Evolutionary conservation across 2,113 vertebrate species (phyloP), one percentile per base, ranked within the genome.

Genomic region (Callionymus lyra): DNA sequence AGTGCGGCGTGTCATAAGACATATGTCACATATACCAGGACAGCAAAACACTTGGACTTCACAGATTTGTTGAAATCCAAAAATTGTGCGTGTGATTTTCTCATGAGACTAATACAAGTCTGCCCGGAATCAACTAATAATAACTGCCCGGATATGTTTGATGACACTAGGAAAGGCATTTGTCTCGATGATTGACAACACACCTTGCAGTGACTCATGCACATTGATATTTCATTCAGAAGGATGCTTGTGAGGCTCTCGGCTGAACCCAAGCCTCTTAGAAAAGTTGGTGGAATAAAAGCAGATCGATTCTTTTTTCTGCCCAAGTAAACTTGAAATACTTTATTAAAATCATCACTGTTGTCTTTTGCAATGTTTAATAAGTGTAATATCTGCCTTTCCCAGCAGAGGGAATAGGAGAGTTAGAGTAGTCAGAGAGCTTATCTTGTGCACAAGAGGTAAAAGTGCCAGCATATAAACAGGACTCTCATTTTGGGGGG

Each of bases 351-450:
- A 19, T 34, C 47, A 49, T 53, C 47, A 34, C 8, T 59, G 40
- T 31, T 13, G 27, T 16, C 21, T 34, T 44, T 35, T 0, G 34
- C 43, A 27, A 27, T 8, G 31, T 56, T 27, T 12, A 15, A 9
- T 56, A 44, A 21, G 60, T 84, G 82, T 61, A 82, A 80, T 84
- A 80, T 84, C 81, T 87, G 79, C 84, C 84, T 85, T 83, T 69
- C 53, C 81, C 85, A 86, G 84, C 81, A 87, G 85, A 83, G 84
- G 84, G 84, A 80, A 83, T 68, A 82, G 79, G 69, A 84, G 80
- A 86, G 80, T 83, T 68, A 84, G 68, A 81, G 82, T 74, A 54
- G 67, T 59, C 53, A 12, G 3, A 71, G 59, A 76, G 64, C 67
- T 68, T 71, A 72, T 81, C 68, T 51, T 47, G 34, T 53, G 58